A percentile compares a stretch with the other conserved stretches of the same genome.
Conservation (phyloP, 2,888 invertebrate species). For the Steromphala cineraria region DNA sequence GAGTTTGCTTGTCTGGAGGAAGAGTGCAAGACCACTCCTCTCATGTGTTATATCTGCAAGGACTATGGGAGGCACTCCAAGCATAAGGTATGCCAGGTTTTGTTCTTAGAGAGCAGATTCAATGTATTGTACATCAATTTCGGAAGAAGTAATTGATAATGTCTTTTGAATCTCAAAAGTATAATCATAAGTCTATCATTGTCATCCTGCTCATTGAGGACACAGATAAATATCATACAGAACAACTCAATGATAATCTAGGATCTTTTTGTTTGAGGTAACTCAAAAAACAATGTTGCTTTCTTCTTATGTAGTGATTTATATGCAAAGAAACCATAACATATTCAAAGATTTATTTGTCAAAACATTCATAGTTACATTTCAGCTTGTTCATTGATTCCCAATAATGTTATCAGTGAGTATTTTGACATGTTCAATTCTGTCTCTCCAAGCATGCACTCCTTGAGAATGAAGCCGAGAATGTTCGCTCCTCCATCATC, state of each 20-base stretch:
- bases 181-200: no score
- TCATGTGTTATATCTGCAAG: constrained; percentile 80
- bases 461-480: constrained; percentile 79
- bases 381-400: neutral
- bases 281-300: no score
- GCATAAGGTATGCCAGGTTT: constrained; percentile 76
- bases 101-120: no score
- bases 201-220: no score
- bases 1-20: constrained; percentile 80
- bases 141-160: no score
- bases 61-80: constrained; percentile 79
- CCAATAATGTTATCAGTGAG: neutral
- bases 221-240: no score
- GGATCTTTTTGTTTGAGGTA: no score
- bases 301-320: no score
- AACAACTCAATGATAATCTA: no score
- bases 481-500: constrained; percentile 77
- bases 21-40: constrained; percentile 77
- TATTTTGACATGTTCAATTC: neutral
- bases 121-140: no score
- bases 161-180: no score
- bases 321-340: no score
- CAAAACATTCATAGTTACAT: neutral
- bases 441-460: constrained; percentile 75
- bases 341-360: neutral